phyloP scores from a whole-genome alignment of 2,888 invertebrate species.

The Leptopterna dolabrata region DNA sequence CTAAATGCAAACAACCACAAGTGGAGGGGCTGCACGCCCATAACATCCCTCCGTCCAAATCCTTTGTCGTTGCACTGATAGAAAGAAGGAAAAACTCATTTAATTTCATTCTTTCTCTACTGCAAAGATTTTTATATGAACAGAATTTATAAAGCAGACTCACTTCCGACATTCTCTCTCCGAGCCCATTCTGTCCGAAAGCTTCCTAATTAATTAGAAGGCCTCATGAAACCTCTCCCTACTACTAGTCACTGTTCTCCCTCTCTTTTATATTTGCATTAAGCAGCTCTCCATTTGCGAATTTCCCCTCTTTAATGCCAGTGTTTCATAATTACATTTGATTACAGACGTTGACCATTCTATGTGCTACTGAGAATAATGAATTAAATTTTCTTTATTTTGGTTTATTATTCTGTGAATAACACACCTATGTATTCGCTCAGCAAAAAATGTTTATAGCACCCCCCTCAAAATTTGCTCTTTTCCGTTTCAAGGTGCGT shows the following conservation, averaged over 20 bases:
- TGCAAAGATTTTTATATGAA: not conserved
- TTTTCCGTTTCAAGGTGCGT: no score
- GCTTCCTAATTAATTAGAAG: constrained; percentile 33
- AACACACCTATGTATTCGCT: no score
- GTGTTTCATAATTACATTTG: constrained; percentile 26
- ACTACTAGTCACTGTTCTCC: not conserved
- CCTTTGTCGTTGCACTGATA: no score
- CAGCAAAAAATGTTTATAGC: no score
- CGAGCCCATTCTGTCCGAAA: constrained; percentile 10
- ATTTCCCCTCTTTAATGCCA: not conserved
- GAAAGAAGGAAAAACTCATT: not conserved
- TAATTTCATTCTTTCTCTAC: not conserved
- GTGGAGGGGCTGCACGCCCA: no score
- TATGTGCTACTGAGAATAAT: constrained; percentile 9
- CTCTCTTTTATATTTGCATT: constrained; percentile 46
- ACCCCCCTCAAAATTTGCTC: no score
- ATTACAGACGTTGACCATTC: constrained; percentile 37
- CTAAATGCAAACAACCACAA: no score
- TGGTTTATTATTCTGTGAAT: not conserved
- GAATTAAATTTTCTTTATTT: not conserved
- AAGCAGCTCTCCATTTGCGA: constrained; percentile 45
- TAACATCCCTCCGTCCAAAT: no score
- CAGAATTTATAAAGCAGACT: not conserved
- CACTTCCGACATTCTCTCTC: not conserved
- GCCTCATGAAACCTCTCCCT: constrained; percentile 26